Base-by-base conservation (phyloP, 2,797 vertebrate species). In the Neostethus bicornis region DNA sequence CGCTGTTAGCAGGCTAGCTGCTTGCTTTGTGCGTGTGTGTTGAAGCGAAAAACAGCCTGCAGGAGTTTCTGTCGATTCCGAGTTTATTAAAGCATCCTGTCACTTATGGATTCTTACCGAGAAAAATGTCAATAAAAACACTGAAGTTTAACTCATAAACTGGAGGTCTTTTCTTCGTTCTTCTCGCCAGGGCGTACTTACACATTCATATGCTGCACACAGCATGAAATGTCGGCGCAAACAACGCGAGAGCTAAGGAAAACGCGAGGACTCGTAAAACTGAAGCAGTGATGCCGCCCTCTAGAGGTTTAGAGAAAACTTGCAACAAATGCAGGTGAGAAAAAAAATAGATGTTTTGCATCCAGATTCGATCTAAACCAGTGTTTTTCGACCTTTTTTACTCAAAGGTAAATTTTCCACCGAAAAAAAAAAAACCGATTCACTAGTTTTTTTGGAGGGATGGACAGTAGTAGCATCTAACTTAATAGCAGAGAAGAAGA, bases 91-190 rank as follows among this genome's bases (percentile, higher is more conserved):
- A 56, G 61, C 45, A 51, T 47, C 5, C 46, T 66, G 60, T 61
- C 64, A 68, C 68, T 57, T 41, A 38, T 77, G 38, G 20, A 65
- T 73, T 84, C 90, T 91, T 91, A 91, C 90, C 90, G 86, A 91
- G 72, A 76, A 74, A 81, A 84, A 24, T 83, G 81, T 81, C 59
- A 83, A 86, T 66, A 87, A 84, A 88, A 77, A 87, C 70, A 75
- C 21, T 61, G 75, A 75, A 42, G 59, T 84, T 84, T 77, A 68
- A 57, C 29, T 84, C 78, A 75, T 81, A 66, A 67, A 81, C 63
- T 37, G n/a, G 2, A 23, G 34, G 51, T 63, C 51, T 60, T 47
- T 58, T 75, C 80, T 70, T 54, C 46, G 5, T 45, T 53, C 37
- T 43, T 53, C 58, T 53, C 23, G 41, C 37, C 57, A 37, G 49